Conservation (phyloP, 2,113 vertebrate species). For the Peromyscus leucopus region DNA sequence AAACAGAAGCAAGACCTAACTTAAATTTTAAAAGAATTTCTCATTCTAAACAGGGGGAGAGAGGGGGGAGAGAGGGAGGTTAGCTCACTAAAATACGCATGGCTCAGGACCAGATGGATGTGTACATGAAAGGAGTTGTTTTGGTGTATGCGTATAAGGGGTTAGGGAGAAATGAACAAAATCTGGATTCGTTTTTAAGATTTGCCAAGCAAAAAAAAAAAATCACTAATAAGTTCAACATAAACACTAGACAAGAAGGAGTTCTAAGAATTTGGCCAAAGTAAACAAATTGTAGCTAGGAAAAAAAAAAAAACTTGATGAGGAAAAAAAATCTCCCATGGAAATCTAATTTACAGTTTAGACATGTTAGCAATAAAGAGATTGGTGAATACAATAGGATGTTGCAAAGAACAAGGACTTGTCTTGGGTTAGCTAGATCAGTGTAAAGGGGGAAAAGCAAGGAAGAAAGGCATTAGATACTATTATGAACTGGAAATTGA, state of each 20-base stretch:
- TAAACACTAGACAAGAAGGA: background rate
- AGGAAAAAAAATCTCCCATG: background rate
- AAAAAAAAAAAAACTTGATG: background rate
- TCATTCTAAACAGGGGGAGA: background rate
- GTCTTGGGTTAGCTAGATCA: background rate
- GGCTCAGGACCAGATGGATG: background rate
- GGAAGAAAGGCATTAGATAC: background rate
- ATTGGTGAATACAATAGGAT: background rate
- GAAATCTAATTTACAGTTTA: constrained; percentile 33
- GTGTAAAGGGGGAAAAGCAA: background rate
- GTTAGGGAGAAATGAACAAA: background rate
- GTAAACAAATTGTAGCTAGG: background rate
- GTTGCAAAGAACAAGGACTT: background rate
- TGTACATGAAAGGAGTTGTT: background rate
- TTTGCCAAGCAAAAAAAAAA: background rate
- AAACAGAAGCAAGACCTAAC: background rate
- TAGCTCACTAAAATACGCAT: background rate
- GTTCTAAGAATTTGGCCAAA: background rate
- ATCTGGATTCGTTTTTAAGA: background rate
- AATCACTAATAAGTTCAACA: background rate
- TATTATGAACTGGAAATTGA: background rate
- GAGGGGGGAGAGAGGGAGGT: background rate
- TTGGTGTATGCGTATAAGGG: too few species aligned
- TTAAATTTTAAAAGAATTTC: background rate
- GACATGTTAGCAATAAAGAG: background rate